These are phyloP conservation scores for Hemibagrus guttatus DNA, from an alignment of 2,797 vertebrate genomes.

Conservation along the genomic window DNA sequence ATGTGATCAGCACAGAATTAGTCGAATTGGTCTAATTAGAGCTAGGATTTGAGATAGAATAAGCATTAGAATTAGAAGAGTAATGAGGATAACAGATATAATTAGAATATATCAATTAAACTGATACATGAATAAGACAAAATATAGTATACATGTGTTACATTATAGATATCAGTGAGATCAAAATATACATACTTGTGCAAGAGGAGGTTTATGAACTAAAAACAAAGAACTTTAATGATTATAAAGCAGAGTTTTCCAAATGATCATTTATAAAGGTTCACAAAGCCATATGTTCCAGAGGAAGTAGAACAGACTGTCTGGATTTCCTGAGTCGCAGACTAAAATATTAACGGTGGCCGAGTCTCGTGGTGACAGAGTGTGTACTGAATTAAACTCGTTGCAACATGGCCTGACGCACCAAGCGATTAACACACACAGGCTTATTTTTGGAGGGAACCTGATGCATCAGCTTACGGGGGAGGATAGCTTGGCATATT, in stretches of 20 bases:
- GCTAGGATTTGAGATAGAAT: background rate
- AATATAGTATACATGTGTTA: background rate
- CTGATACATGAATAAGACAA: background rate
- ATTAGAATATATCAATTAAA: background rate
- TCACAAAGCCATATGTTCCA: background rate
- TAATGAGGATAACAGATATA: background rate
- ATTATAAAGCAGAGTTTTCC: background rate
- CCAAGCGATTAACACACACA: constrained; percentile 15
- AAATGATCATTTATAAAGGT: background rate
- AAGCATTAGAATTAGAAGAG: background rate
- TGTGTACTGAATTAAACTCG: constrained; percentile 37
- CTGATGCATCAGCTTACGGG: constrained; percentile 27
- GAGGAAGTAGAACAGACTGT: constrained; percentile 23
- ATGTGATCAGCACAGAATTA: background rate
- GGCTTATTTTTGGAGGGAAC: constrained; percentile 37
- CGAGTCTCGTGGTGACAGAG: background rate
- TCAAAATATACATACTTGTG: background rate
- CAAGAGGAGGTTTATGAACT: background rate
- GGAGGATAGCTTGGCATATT: constrained; percentile 20
- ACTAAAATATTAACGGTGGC: constrained; percentile 19
- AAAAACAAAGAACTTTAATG: background rate
- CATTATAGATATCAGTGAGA: background rate
- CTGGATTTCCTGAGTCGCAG: constrained; percentile 28
- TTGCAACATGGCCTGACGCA: constrained; percentile 34
- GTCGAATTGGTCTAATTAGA: background rate